phyloP scores from a whole-genome alignment of 2,888 invertebrate species.

The Cheilosia vulpina region DNA sequence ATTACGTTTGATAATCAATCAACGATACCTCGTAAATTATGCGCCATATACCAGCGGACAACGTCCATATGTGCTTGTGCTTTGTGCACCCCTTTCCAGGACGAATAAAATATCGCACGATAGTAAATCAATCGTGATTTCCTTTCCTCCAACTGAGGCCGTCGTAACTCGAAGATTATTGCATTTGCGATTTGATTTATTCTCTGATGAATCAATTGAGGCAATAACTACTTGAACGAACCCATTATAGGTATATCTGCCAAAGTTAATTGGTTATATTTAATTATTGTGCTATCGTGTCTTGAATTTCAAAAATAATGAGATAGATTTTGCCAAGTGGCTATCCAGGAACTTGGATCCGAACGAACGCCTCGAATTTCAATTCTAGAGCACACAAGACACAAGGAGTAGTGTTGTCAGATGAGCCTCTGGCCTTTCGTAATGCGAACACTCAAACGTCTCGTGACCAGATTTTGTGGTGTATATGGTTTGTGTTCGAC shows the following conservation, averaged over 20 bases:
- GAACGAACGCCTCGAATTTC: no score
- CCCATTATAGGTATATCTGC: not conserved
- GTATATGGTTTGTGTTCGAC: no score
- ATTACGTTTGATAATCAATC: not conserved
- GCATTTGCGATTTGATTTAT: not conserved
- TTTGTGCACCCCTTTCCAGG: no score
- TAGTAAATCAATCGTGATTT: not conserved
- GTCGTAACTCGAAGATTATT: conserved; percentile 8
- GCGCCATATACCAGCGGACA: no score
- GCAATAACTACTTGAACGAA: not conserved
- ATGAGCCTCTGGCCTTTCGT: conserved; percentile 16
- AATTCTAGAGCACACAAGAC: no score
- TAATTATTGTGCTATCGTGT: conserved; percentile 3
- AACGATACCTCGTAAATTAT: no score
- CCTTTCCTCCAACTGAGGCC: not conserved
- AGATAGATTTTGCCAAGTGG: no score
- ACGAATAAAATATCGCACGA: no score
- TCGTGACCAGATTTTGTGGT: not conserved
- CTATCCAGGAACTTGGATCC: no score
- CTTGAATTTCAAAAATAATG: no score
- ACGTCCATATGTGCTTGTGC: no score
- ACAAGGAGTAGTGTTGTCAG: not conserved
- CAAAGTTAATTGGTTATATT: conserved; percentile 21
- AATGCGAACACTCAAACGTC: conserved; percentile 4
- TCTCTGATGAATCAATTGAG: not conserved